phyloP scores from a whole-genome alignment of 2,113 vertebrate genomes.

The Lanius ludovicianus region DNA sequence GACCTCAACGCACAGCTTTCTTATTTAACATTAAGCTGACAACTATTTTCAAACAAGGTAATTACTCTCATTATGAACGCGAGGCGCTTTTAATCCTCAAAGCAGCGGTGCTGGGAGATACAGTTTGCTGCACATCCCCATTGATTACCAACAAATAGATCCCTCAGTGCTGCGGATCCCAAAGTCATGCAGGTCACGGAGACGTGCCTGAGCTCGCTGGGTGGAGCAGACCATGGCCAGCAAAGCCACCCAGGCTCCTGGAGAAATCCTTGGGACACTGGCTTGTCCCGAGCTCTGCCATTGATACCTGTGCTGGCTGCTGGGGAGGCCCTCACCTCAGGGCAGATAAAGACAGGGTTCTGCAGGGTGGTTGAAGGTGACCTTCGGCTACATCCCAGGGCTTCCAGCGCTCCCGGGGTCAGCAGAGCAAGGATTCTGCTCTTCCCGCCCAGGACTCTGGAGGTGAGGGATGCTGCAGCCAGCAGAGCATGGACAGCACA shows the following conservation, averaged over 20 bases:
- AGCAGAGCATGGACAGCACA: neutral
- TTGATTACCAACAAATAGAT: neutral
- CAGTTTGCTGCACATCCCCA: neutral
- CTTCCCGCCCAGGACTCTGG: neutral
- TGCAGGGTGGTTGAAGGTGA: neutral
- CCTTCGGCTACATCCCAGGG: neutral
- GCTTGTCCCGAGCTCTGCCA: neutral
- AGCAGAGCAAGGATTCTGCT: neutral
- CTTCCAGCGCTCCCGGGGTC: fast-evolving
- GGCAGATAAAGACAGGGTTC: neutral
- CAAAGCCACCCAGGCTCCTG: neutral
- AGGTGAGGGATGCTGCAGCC: neutral
- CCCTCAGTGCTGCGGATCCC: neutral
- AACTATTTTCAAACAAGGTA: neutral
- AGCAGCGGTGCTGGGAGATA: neutral
- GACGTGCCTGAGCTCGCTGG: neutral
- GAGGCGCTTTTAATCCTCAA: neutral
- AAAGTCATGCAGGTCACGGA: fast-evolving
- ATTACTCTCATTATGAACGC: neutral
- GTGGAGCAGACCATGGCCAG: neutral
- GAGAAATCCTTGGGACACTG: neutral
- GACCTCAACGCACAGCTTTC: neutral
- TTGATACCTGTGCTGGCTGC: neutral
- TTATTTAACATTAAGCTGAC: neutral
- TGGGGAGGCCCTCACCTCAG: neutral